Conservation (phyloP, 2,888 invertebrate genomes). For the Amphipyra tragopoginis region DNA sequence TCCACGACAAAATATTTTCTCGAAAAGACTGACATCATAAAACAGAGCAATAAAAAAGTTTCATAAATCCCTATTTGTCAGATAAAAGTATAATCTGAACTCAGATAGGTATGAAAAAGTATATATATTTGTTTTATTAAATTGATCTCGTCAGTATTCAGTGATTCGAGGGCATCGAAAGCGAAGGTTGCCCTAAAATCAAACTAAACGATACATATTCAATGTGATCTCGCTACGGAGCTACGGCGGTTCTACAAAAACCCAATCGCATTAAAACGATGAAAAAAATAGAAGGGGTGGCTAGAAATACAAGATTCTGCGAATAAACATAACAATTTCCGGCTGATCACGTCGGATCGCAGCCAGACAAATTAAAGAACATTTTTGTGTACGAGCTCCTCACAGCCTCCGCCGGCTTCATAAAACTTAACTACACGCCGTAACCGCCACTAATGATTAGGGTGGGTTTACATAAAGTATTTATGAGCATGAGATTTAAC, state of each 20-base stretch:
- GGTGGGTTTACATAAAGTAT: conserved; percentile 89
- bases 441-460: conserved; percentile 89
- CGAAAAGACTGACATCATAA: conserved; percentile 27
- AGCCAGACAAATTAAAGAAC: conserved; percentile 86
- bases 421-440: conserved; percentile 88
- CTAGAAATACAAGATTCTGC: conserved; percentile 76
- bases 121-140: conserved; percentile 59
- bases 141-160: conserved; percentile 64
- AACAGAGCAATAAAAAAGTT: conserved; percentile 46
- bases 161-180: conserved; percentile 66
- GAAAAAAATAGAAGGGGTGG: conserved; percentile 77
- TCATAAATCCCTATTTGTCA: conserved; percentile 38
- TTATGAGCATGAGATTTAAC: conserved; percentile 89
- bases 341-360: conserved; percentile 81
- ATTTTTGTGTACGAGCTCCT: conserved; percentile 82
- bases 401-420: conserved; percentile 78
- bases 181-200: conserved; percentile 72
- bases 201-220: conserved; percentile 78
- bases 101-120: conserved; percentile 50
- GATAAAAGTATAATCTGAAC: conserved; percentile 43
- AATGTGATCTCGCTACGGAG: conserved; percentile 71
- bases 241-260: conserved; percentile 73
- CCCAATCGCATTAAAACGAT: conserved; percentile 83
- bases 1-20: conserved; percentile 34
- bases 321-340: conserved; percentile 87